Evolutionary conservation across 2,888 invertebrate genomes (phyloP).

Genomic region (Apamea monoglypha): DNA sequence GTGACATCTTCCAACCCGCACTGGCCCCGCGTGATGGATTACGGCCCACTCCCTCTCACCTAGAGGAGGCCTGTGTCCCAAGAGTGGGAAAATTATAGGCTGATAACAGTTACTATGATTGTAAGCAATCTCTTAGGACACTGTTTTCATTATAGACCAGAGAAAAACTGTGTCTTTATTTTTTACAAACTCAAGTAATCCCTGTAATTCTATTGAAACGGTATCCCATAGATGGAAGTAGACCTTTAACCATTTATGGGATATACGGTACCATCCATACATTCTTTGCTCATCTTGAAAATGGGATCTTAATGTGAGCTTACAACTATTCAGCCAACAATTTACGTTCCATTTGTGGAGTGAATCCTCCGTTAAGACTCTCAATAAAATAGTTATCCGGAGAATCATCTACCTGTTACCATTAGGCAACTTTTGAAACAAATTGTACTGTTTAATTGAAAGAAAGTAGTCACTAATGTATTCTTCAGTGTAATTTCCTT

Average conservation of each 20-base stretch:
- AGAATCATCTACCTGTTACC: neutral
- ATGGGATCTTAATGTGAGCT: neutral
- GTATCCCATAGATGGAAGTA: constrained; percentile 2
- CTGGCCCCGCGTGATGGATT: too few species aligned
- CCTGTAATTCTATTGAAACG: neutral
- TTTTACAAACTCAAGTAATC: neutral
- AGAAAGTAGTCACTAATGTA: constrained; percentile 32
- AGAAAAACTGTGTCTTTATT: neutral
- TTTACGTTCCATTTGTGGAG: neutral
- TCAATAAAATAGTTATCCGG: neutral
- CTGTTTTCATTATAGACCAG: neutral
- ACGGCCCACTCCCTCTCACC: too few species aligned
- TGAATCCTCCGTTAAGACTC: neutral
- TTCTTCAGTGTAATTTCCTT: constrained; percentile 44
- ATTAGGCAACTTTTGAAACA: constrained; percentile 26
- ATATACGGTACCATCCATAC: neutral
- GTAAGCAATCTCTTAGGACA: neutral
- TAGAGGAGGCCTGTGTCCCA: too few species aligned
- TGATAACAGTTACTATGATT: neutral
- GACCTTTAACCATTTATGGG: neutral
- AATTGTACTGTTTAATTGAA: constrained; percentile 38
- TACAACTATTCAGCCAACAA: neutral
- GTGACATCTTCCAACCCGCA: too few species aligned
- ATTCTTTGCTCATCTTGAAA: neutral
- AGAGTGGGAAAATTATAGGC: too few species aligned